Percentiles rank a stretch among this genome's conserved stretches.
phyloP scores from a whole-genome alignment of 2,888 invertebrate species.

The Drosophila gaucha region DNA sequence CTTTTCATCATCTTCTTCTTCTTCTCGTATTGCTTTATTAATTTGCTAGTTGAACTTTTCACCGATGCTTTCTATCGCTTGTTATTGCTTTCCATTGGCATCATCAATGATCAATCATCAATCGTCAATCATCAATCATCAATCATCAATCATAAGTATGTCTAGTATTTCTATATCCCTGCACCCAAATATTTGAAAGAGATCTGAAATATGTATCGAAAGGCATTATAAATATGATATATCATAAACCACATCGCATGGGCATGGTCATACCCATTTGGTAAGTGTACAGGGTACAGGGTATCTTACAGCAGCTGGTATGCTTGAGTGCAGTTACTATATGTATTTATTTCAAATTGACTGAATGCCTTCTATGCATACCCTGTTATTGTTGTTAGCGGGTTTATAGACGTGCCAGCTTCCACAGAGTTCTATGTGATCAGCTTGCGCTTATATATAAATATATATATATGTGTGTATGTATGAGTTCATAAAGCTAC shows the following conservation, averaged over 20 bases:
- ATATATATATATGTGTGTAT: neutral
- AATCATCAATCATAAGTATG: conserved; percentile 7
- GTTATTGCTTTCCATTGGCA: conserved; percentile 57
- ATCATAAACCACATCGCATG: neutral
- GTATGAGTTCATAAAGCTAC: conserved; percentile 39
- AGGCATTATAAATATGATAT: neutral
- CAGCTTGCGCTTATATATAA: conserved; percentile 18
- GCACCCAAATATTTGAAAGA: conserved; percentile 30
- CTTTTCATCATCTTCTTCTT: neutral
- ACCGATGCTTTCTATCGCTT: conserved; percentile 45
- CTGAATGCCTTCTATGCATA: conserved; percentile 1
- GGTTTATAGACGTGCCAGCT: conserved; percentile 30
- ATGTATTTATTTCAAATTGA: neutral
- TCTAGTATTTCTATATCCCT: conserved; percentile 12
- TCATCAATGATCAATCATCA: conserved; percentile 4
- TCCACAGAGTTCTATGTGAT: conserved; percentile 23
- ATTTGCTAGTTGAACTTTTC: conserved; percentile 51
- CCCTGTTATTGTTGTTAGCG: conserved; percentile 9
- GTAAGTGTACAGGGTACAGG: conserved; percentile 18
- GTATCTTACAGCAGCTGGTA: neutral
- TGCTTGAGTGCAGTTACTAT: conserved; percentile 11
- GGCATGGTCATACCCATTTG: neutral
- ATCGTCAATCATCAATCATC: conserved; percentile 9
- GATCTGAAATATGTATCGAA: neutral
- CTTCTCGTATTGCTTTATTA: conserved; percentile 45